Evolutionary conservation across 2,113 vertebrate species (phyloP).

Genomic region (Eulacestoma nigropectus): DNA sequence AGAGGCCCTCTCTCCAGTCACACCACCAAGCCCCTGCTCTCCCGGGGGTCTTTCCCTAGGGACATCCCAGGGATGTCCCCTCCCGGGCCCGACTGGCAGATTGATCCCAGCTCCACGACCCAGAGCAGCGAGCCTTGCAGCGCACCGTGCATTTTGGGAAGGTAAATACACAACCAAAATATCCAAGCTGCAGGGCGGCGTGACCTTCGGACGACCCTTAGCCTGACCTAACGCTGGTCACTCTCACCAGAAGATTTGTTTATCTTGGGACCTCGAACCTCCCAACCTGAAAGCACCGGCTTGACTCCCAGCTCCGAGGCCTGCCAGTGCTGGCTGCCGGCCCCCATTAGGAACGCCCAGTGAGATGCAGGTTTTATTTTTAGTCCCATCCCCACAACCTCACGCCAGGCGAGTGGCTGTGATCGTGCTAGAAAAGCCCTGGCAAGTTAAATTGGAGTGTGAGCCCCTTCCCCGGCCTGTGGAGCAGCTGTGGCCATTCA

Average conservation of each 20-base stretch:
- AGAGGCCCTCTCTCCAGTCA: background rate
- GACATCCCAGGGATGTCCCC: background rate
- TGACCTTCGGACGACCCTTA: slow-evolving; percentile 87
- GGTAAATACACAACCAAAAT: slow-evolving; percentile 79
- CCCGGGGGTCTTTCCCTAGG: background rate
- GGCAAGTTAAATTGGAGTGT: accelerated
- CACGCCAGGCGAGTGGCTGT: accelerated
- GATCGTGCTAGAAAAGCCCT: background rate
- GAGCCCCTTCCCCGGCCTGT: background rate
- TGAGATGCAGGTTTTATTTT: slow-evolving; percentile 1
- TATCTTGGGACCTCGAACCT: slow-evolving; percentile 73
- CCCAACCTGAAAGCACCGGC: slow-evolving; percentile 39
- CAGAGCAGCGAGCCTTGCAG: accelerated
- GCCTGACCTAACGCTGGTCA: slow-evolving; percentile 81
- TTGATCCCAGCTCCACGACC: background rate
- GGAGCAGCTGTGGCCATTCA: background rate
- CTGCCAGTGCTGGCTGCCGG: slow-evolving; percentile 22
- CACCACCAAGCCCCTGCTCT: background rate
- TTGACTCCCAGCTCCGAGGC: slow-evolving; percentile 47
- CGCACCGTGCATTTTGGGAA: slow-evolving; percentile 40
- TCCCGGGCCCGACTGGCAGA: background rate
- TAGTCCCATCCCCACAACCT: background rate
- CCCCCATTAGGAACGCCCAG: background rate
- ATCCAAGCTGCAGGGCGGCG: slow-evolving; percentile 75
- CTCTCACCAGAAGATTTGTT: slow-evolving; percentile 82